phyloP scores from a whole-genome alignment of 2,797 vertebrate genomes.

The Orientallactaga sibirica region DNA sequence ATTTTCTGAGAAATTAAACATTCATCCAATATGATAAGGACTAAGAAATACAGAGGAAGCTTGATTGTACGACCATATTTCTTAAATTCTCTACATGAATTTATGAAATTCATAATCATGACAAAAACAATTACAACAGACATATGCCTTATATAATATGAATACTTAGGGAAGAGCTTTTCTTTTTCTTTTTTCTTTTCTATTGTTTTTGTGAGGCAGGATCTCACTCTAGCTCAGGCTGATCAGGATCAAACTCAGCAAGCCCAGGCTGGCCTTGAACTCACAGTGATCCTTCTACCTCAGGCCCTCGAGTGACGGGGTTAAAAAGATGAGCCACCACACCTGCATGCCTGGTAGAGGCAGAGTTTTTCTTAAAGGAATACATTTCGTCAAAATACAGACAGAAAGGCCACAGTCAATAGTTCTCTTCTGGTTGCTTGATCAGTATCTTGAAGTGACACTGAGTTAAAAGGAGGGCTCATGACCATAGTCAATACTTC shows the following conservation, averaged over 20 bases:
- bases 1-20: slow-evolving; percentile 52
- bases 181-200: background rate
- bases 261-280: no score
- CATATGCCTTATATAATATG: background rate
- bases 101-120: background rate
- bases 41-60: background rate
- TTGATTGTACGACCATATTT: background rate
- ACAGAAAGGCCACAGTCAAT: background rate
- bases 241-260: no score
- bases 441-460: background rate
- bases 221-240: no score
- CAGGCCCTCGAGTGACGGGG: no score
- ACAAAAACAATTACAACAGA: background rate
- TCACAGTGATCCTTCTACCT: no score
- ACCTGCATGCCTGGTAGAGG: no score
- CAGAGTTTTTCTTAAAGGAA: no score
- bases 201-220: no score
- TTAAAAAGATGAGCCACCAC: no score
- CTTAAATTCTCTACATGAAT: slow-evolving; percentile 8
- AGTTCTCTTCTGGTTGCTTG: background rate
- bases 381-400: background rate
- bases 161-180: background rate
- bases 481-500: background rate
- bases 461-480: background rate
- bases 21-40: background rate